Base-by-base conservation (phyloP, 2,113 vertebrate species). In the Marcusenius ussheri region DNA sequence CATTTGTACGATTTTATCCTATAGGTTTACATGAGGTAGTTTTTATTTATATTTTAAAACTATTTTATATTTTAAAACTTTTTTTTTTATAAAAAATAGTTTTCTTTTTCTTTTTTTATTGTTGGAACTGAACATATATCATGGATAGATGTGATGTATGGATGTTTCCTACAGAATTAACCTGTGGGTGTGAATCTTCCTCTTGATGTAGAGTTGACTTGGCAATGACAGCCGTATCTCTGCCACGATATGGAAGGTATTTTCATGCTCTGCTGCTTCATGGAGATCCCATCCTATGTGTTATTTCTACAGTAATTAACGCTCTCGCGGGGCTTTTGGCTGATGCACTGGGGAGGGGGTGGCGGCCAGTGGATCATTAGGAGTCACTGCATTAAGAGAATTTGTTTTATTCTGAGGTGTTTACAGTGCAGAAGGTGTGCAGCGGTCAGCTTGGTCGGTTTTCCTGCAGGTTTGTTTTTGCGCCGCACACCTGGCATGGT, bases 291-390 rank as follows among this genome's bases (percentile, higher is more conserved):
- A 31, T 91, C 92, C 91, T 90, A 84, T 10, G 91, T 88, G 88
- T 89, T n/a, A 31, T 45, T 50, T 89, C 83, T 91, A 84, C 70
- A 87, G 89, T 92, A 92, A 93, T 92, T 92, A 92, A 91, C 92
- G 87, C 88, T 91, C 90, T 90, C 89, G 45, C 27, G 31, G 74
- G 88, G 51, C 88, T 90, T 90, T 49, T 46, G 88, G 89, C 51
- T 46, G 85, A 90, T 84, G 53, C 80, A 11, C 17, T 7, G 49
- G 24, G 31, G 2, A 31, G 83, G 66, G 39, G 70, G 31, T 3
- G 31, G 7, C 0, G n/a, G 56, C 13, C 58, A 21, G 15, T 9
- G 35, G 47, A 53, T 53, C 49, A 24, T 35, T 53, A 15, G 45
- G 2, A 53, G 31, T 80, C 49, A 24, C 17, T 45, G 39, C 5